Evolutionary conservation across 35 echinoderm and acorn worm genomes (phyloP).

Genomic region (Strongylocentrotus purpuratus): DNA sequence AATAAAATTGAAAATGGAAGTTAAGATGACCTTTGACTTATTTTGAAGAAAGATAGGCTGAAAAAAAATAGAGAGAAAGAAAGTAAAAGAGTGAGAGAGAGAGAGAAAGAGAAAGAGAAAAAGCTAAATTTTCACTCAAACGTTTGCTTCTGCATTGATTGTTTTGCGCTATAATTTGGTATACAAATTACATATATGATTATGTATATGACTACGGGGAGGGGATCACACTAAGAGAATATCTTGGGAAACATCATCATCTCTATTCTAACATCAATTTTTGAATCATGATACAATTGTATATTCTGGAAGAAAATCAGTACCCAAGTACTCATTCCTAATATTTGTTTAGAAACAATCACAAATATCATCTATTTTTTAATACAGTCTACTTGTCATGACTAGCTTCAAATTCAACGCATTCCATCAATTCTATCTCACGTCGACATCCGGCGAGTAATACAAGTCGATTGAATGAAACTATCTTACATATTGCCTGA

Average conservation of each 20-base stretch:
- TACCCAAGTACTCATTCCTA: background rate
- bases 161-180: background rate
- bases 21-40: background rate
- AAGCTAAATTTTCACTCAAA: background rate
- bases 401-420: background rate
- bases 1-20: background rate
- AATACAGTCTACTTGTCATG: background rate
- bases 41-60: background rate
- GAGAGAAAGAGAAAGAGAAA: background rate
- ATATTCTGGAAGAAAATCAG: background rate
- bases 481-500: constrained; percentile 1
- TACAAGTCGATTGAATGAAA: background rate
- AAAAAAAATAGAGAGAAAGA: background rate
- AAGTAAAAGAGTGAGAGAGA: background rate
- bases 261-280: background rate
- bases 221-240: background rate
- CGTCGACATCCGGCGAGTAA: background rate
- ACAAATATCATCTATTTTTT: background rate
- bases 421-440: background rate
- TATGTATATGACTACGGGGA: background rate
- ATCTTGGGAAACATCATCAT: background rate
- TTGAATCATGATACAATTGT: background rate
- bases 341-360: constrained; percentile 3
- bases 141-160: background rate
- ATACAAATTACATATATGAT: background rate